These are phyloP conservation scores for Mayetiola destructor DNA, from an alignment of 2,888 invertebrate species.

Conservation along the genomic window DNA sequence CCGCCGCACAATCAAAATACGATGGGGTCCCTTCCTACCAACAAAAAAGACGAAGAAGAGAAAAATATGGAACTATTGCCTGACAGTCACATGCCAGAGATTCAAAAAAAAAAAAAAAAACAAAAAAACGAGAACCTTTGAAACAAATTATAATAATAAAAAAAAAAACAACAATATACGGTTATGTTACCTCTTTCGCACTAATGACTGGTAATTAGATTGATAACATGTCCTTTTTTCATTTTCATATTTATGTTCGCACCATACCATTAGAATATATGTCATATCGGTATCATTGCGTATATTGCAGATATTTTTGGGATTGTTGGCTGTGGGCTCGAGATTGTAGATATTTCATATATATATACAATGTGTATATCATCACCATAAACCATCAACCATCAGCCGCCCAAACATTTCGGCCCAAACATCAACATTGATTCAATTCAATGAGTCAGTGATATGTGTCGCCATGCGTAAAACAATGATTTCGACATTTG, in stretches of 20 bases:
- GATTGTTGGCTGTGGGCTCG: neutral
- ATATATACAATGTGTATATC: neutral
- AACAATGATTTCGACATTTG: too few species aligned
- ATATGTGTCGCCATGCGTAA: too few species aligned
- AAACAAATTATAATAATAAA: neutral
- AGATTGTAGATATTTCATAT: neutral
- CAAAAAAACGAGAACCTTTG: neutral
- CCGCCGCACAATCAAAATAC: too few species aligned
- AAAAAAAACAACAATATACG: neutral
- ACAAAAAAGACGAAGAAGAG: too few species aligned
- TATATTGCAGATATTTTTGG: neutral
- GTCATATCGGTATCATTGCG: neutral
- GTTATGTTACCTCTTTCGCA: constrained; percentile 8
- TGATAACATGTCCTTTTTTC: constrained; percentile 1
- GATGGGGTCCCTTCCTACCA: too few species aligned
- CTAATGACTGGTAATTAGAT: constrained; percentile 8
- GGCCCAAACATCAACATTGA: too few species aligned
- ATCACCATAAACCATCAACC: neutral
- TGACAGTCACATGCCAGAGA: neutral
- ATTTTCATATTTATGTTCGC: neutral
- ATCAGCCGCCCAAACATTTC: too few species aligned
- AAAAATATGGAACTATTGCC: too few species aligned
- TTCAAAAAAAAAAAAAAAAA: neutral
- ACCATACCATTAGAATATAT: neutral
- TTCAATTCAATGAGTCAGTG: too few species aligned